Evolutionary conservation across 2,797 vertebrate genomes (phyloP), one percentile per base, ranked within the genome.

Genomic region (Bovichtus diacanthus): DNA sequence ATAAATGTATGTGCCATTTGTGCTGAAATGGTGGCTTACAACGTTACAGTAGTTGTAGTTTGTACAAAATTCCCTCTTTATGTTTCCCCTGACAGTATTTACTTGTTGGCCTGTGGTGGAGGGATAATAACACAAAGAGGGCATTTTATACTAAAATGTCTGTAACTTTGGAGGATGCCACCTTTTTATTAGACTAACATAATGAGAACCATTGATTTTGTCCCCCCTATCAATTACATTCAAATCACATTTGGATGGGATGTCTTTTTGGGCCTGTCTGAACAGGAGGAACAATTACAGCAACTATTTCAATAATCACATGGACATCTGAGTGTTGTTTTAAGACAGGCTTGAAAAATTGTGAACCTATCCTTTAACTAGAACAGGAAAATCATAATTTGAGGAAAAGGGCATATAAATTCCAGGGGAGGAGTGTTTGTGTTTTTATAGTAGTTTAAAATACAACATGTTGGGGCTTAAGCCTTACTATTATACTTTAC

Each of bases 21-120:
- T n/a, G n/a, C n/a, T n/a, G n/a, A n/a, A n/a, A n/a, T n/a, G 6
- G 2, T 70, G 27, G 39, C 16, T 43, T 19, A 51, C n/a, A 38
- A 55, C 46, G 41, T 47, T 63, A 11, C 2, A n/a, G 15, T 38
- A 21, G 55, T 73, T 72, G n/a, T n/a, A n/a, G n/a, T n/a, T 72
- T 46, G 21, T 11, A 53, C 59, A 46, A 25, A 23, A 1, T 27
- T 7, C 12, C 23, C 8, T 13, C 18, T 49, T 29, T 51, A 41
- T 27, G 21, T 70, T n/a, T 38, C 3, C 21, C 4, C 31, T 3
- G 10, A 36, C 4, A 8, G 27, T 39, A 67, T 71, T 51, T 51
- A 23, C 47, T 71, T 18, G 19, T 23, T 15, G 16, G 5, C 18
- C 4, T 34, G 43, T 47, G 21, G 31, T 19, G 34, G 10, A 36